Base-by-base conservation (phyloP, 2,888 invertebrate species). In the Pristionchus maxplancki region DNA sequence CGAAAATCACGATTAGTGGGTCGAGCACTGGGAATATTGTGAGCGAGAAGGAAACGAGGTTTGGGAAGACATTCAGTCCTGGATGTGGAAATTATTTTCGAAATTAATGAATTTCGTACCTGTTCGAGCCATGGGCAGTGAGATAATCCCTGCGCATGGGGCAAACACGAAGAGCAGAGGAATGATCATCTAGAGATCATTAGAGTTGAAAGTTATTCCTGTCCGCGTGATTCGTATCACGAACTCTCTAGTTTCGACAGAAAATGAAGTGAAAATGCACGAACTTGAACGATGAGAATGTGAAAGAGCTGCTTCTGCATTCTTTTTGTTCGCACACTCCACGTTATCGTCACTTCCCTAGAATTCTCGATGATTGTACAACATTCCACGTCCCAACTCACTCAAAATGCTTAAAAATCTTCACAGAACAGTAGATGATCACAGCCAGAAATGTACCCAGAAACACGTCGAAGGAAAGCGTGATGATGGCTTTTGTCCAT, bases 1-100 rank as follows among this genome's bases (percentile, higher is more conserved):
- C 74, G 44, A 40, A 40, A 44, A 74, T 74, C 17, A 74, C 74
- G 20, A 74, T 74, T 13, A 74, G 15, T 2, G 74, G 37, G 24
- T 74, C 74, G 74, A 74, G 74, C 20, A 74, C 9, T 1, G 44
- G 74, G n/a, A 74, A 74, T 4, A 74, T 74, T 44, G 74, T 74
- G 20, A 74, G 40, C 8, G 74, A 74, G 44, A 37, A 74, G 5
- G 74, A 74, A 9, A 74, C 74, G 31, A 74, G 74, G 15, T 74
- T 74, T 1, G 74, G 74, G 44, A 74, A 74, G 24, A 74, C 74
- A n/a, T 74, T 74, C 24, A 74, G 40, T 6, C 74, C 74, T 74
- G 74, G 2, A 37, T 9, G 4, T 58, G 6, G 31, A 64, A 31
- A 13, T 58, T 20, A 64, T 64, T 64, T 15, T 28, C 6, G 11